Conservation (phyloP, 2,888 invertebrate genomes). For the Nysson spinosus region DNA sequence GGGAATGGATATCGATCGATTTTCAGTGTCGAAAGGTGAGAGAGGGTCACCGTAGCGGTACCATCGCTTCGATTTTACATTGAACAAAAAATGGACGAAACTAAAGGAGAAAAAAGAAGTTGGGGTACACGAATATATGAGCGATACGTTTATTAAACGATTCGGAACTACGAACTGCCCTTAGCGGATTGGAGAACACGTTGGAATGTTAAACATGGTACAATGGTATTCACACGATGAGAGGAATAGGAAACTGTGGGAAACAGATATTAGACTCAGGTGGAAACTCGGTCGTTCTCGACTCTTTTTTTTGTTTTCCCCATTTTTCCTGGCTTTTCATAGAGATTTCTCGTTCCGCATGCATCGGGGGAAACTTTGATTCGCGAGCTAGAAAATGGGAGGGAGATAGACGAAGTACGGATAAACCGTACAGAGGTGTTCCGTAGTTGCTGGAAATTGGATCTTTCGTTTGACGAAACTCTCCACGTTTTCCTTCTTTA, state of each 20-base stretch:
- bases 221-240: background rate
- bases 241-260: background rate
- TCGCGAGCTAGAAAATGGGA: slow-evolving; percentile 8
- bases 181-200: slow-evolving; percentile 44
- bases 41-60: background rate
- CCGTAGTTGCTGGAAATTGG: slow-evolving; percentile 20
- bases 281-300: slow-evolving; percentile 28
- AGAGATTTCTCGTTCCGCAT: slow-evolving; percentile 12
- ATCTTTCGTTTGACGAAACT: slow-evolving; percentile 5
- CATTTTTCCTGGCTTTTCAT: slow-evolving; percentile 32
- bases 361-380: slow-evolving; percentile 21
- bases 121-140: slow-evolving; percentile 10
- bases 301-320: slow-evolving; percentile 13
- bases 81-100: slow-evolving; percentile 25
- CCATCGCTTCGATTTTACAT: slow-evolving; percentile 20
- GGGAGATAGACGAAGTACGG: slow-evolving; percentile 5
- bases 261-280: slow-evolving; percentile 12
- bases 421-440: slow-evolving; percentile 23
- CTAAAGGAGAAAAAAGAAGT: no score
- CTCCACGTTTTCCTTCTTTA: slow-evolving; percentile 15
- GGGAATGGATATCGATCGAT: slow-evolving; percentile 59
- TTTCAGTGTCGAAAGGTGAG: slow-evolving; percentile 34
- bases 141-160: slow-evolving; percentile 41
- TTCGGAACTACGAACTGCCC: slow-evolving; percentile 28
- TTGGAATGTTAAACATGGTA: slow-evolving; percentile 35